Evolutionary conservation across 2,888 invertebrate genomes (phyloP).

Genomic region (Galerucella nymphaeae): DNA sequence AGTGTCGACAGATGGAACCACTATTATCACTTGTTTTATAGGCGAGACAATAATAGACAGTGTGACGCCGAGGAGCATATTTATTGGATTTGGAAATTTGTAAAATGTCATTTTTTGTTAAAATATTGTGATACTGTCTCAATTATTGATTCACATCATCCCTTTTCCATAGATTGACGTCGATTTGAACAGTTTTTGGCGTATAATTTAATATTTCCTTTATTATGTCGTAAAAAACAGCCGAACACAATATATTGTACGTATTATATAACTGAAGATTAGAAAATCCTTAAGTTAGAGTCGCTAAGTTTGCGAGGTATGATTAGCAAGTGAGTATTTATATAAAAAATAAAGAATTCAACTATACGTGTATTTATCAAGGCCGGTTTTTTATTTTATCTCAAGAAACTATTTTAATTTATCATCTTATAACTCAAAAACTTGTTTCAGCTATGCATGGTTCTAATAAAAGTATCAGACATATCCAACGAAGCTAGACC

Average conservation of each 20-base stretch:
- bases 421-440: too few relatives aligned
- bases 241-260: neutral
- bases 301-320: neutral
- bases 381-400: too few relatives aligned
- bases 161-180: neutral
- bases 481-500: constrained; percentile 87
- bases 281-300: neutral
- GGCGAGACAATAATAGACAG: too few relatives aligned
- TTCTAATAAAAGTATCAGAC: constrained; percentile 85
- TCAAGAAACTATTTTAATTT: too few relatives aligned
- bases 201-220: neutral
- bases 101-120: too few relatives aligned
- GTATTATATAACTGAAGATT: neutral
- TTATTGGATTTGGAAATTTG: too few relatives aligned
- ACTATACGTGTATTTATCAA: too few relatives aligned
- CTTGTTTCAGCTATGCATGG: constrained; percentile 74
- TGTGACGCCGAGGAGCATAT: too few relatives aligned
- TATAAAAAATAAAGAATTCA: neutral
- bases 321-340: neutral
- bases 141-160: neutral
- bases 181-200: neutral
- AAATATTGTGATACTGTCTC: too few relatives aligned
- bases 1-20: too few relatives aligned
- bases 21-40: too few relatives aligned
- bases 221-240: neutral